Evolutionary conservation across 2,888 invertebrate species (phyloP).

Genomic region (Galerucella pusilla): DNA sequence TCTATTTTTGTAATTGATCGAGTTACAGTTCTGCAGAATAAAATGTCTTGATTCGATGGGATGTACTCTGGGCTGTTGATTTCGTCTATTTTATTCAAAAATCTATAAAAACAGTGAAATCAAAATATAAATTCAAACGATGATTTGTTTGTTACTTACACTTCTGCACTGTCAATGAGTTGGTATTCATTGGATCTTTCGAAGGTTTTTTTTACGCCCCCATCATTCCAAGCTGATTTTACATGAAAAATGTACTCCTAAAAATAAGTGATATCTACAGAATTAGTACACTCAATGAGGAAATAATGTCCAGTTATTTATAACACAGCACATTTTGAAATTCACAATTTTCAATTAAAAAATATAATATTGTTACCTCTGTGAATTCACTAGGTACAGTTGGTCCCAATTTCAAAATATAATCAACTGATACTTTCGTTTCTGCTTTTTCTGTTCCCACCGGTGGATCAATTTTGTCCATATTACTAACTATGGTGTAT

Average conservation of each 20-base stretch:
- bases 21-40: slow-evolving; percentile 80
- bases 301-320: not conserved
- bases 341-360: not conserved
- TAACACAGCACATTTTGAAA: no score
- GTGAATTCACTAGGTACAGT: slow-evolving; percentile 68
- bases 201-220: slow-evolving; percentile 77
- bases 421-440: slow-evolving; percentile 65
- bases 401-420: slow-evolving; percentile 66
- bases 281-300: not conserved
- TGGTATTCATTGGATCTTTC: slow-evolving; percentile 81
- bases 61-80: slow-evolving; percentile 74
- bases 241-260: slow-evolving; percentile 81
- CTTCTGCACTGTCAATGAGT: slow-evolving; percentile 83
- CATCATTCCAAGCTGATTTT: slow-evolving; percentile 75
- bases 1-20: slow-evolving; percentile 80
- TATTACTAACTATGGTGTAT: slow-evolving; percentile 72
- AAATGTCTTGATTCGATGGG: slow-evolving; percentile 81
- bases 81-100: slow-evolving; percentile 76
- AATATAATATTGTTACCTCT: slow-evolving; percentile 65
- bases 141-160: slow-evolving; percentile 79
- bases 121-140: no score
- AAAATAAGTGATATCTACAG: not conserved
- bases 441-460: slow-evolving; percentile 68
- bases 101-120: slow-evolving; percentile 69
- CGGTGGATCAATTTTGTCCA: slow-evolving; percentile 65